Evolutionary conservation across 2,888 invertebrate species (phyloP).

Genomic region (Agrochola litura): DNA sequence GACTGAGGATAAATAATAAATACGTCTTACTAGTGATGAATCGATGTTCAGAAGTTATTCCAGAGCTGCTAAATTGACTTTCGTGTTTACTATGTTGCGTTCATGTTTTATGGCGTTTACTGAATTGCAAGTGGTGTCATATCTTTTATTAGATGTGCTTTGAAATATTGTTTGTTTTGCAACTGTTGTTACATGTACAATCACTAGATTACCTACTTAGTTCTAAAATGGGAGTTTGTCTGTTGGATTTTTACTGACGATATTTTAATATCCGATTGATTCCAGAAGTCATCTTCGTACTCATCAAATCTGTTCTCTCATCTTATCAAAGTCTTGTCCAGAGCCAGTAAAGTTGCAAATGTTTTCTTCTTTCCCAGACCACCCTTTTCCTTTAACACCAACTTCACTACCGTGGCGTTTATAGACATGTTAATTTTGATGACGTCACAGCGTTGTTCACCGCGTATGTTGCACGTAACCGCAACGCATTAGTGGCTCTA

Average conservation of each 20-base stretch:
- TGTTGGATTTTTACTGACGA: not conserved
- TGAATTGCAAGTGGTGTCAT: constrained; percentile 45
- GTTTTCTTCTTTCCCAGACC: not conserved
- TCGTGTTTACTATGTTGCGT: constrained; percentile 52
- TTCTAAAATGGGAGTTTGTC: not conserved
- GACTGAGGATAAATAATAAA: constrained; percentile 34
- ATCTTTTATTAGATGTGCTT: constrained; percentile 31
- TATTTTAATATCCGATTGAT: not conserved
- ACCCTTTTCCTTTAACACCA: not conserved
- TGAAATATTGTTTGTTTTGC: constrained; percentile 29
- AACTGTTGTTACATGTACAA: not conserved
- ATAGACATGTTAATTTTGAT: constrained; percentile 35
- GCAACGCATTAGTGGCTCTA: constrained; percentile 53
- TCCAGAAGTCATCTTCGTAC: too few relatives aligned
- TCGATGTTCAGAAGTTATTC: constrained; percentile 50
- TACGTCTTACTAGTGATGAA: constrained; percentile 50
- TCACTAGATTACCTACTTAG: not conserved
- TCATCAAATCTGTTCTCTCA: not conserved
- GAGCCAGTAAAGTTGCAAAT: not conserved
- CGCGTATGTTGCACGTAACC: constrained; percentile 54
- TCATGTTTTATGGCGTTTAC: constrained; percentile 40
- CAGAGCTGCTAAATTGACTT: constrained; percentile 31
- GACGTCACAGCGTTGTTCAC: constrained; percentile 50
- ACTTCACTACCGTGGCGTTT: constrained; percentile 16
- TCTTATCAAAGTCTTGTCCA: not conserved